phyloP scores from a whole-genome alignment of 2,113 vertebrate genomes.

The Plestiodon gilberti region DNA sequence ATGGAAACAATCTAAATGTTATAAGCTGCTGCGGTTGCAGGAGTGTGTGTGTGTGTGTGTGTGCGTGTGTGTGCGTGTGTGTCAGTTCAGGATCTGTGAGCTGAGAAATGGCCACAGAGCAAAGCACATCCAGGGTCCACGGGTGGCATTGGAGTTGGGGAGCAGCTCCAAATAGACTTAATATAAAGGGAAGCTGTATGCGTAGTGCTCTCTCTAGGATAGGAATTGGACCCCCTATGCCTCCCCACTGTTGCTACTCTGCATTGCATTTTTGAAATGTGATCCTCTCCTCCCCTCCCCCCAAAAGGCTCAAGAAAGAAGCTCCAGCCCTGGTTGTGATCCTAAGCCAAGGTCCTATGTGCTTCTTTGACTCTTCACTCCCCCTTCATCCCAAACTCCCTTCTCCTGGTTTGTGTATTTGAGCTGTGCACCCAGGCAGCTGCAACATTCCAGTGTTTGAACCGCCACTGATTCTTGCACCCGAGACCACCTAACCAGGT shows the following conservation, averaged over 20 bases:
- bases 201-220: slow-evolving; percentile 40
- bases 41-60: slow-evolving; percentile 42
- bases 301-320: slow-evolving; percentile 49
- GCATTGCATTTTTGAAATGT: slow-evolving; percentile 58
- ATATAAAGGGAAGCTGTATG: slow-evolving; percentile 58
- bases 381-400: background rate
- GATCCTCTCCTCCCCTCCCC: slow-evolving; percentile 50
- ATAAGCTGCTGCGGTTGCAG: slow-evolving; percentile 72
- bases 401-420: slow-evolving; percentile 50
- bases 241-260: slow-evolving; percentile 55
- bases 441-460: slow-evolving; percentile 78
- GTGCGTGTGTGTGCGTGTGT: slow-evolving; percentile 48
- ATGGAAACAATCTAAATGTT: slow-evolving; percentile 69
- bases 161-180: slow-evolving; percentile 54
- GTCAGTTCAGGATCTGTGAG: slow-evolving; percentile 59
- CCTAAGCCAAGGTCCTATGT: slow-evolving; percentile 51
- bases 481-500: slow-evolving; percentile 63
- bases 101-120: slow-evolving; percentile 69
- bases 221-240: slow-evolving; percentile 34
- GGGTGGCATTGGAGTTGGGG: slow-evolving; percentile 52
- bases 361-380: slow-evolving; percentile 48
- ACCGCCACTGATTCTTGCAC: slow-evolving; percentile 63
- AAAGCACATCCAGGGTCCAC: slow-evolving; percentile 71
- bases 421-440: slow-evolving; percentile 75
- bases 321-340: slow-evolving; percentile 43